Percentiles rank a stretch among this genome's conserved stretches.
Conservation (phyloP, 1,140 invertebrate species). For the Wiebesia pumilae region DNA sequence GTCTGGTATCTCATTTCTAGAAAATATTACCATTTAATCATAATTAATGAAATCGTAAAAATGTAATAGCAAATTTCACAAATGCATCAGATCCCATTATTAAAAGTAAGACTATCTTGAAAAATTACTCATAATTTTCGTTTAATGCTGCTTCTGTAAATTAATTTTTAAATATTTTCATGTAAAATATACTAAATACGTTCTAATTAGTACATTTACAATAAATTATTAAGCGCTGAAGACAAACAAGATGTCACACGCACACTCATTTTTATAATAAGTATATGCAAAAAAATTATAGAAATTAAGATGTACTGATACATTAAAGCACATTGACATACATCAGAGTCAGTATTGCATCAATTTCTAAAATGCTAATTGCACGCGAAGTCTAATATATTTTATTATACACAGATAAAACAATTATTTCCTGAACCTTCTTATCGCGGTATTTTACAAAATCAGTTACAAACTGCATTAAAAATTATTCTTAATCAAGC, state of each 20-base stretch:
- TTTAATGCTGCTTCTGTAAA: background rate
- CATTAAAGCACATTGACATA: background rate
- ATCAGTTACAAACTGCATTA: constrained; percentile 15
- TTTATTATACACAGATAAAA: background rate
- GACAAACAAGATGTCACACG: background rate
- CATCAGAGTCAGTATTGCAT: background rate
- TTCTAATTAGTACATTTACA: background rate
- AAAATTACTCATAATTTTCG: background rate
- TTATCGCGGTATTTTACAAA: constrained; percentile 14
- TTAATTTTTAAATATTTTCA: background rate
- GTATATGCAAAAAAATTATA: background rate
- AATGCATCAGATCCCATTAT: background rate
- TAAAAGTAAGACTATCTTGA: background rate
- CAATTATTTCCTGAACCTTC: constrained; percentile 44
- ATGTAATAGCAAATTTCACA: background rate
- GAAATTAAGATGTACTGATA: background rate
- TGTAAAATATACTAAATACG: background rate
- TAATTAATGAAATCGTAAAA: background rate
- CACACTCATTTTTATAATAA: constrained; percentile 26
- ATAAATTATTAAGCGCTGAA: background rate
- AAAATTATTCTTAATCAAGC: background rate
- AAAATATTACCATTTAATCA: background rate
- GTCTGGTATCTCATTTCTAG: background rate
- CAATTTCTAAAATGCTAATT: background rate
- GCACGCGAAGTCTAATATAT: constrained; percentile 13